phyloP scores from a whole-genome alignment of 1,140 invertebrate genomes.

The Drosophila quadrilineata region DNA sequence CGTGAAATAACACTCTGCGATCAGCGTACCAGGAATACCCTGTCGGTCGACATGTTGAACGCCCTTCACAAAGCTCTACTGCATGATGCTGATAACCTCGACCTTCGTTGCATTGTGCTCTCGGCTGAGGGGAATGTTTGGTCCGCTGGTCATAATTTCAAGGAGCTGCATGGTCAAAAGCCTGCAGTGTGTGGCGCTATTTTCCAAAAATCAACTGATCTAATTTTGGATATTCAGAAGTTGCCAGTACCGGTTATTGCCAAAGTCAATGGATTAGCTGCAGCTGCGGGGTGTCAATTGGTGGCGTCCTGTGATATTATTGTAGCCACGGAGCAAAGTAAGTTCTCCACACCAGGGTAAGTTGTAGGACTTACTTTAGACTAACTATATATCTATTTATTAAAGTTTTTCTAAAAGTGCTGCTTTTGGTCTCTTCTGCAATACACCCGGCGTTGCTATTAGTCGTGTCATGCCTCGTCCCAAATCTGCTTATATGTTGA shows the following conservation, averaged over 20 bases:
- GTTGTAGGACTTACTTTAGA: constrained; percentile 20
- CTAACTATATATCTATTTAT: not conserved
- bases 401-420: constrained; percentile 84
- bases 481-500: constrained; percentile 89
- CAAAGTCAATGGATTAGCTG: constrained; percentile 93
- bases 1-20: constrained; percentile 81
- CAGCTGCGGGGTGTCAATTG: constrained; percentile 97
- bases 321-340: constrained; percentile 90
- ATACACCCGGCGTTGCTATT: constrained; percentile 93
- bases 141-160: constrained; percentile 96
- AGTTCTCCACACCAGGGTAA: constrained; percentile 97
- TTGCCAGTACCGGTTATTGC: constrained; percentile 91
- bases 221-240: constrained; percentile 88
- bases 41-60: constrained; percentile 88
- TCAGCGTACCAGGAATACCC: constrained; percentile 84
- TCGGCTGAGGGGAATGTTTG: constrained; percentile 90
- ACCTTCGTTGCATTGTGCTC: constrained; percentile 89
- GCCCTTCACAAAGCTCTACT: constrained; percentile 84
- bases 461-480: constrained; percentile 82
- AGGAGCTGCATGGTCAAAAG: constrained; percentile 89
- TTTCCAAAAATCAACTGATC: constrained; percentile 86
- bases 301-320: constrained; percentile 96
- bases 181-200: constrained; percentile 81
- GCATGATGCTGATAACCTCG: constrained; percentile 82
- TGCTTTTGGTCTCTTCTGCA: constrained; percentile 97